Evolutionary conservation across 2,113 vertebrate genomes (phyloP).

Genomic region (Athene cunicularia): DNA sequence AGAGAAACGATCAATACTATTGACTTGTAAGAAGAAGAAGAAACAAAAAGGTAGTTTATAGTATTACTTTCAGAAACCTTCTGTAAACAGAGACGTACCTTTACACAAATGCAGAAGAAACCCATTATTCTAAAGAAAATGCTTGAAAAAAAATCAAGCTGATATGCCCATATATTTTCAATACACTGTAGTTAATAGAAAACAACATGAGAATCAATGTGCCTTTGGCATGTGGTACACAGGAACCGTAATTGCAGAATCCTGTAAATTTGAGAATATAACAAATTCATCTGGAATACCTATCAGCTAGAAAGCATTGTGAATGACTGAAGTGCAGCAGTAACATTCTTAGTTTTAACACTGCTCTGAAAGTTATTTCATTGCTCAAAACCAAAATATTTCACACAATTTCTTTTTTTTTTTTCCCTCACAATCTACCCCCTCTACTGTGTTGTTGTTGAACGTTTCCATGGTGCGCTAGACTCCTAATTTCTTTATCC

Average conservation of each 20-base stretch:
- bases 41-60: not conserved
- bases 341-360: not conserved
- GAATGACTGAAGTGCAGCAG: not conserved
- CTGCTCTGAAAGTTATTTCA: not conserved
- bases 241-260: accelerated
- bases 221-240: not conserved
- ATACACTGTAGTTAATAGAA: not conserved
- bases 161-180: not conserved
- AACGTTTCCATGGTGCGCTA: not conserved
- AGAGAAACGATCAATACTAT: conserved; percentile 7
- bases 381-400: not conserved
- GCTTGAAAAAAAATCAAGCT: not conserved
- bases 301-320: not conserved
- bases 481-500: not conserved
- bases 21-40: not conserved
- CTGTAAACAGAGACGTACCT: not conserved
- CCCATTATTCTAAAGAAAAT: conserved; percentile 14
- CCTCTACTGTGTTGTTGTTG: accelerated
- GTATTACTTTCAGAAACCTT: not conserved
- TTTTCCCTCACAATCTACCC: not conserved
- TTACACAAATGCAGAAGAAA: not conserved
- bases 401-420: not conserved
- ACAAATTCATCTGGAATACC: not conserved
- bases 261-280: not conserved
- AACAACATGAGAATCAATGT: not conserved